Conservation (phyloP, 2,113 vertebrate species). For the Ariopsis seemanni region DNA sequence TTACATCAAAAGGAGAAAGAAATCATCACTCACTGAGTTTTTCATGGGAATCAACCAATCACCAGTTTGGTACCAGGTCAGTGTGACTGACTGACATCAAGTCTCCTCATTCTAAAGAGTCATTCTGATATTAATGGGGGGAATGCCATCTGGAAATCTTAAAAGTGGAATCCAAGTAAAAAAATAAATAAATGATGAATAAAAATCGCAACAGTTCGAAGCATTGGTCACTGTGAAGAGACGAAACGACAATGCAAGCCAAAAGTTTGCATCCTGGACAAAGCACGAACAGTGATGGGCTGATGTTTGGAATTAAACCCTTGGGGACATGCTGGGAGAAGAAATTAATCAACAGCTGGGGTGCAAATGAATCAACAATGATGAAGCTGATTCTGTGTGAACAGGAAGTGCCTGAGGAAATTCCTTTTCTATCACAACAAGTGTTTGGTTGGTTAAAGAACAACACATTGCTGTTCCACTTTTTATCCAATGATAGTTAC, state of each 20-base stretch:
- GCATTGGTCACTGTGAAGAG: no score
- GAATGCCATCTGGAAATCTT: no score
- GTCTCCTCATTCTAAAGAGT: no score
- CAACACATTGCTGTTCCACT: background rate
- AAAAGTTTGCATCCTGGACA: background rate
- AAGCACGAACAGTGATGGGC: background rate
- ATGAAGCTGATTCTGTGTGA: no score
- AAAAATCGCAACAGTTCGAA: no score
- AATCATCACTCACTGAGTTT: background rate
- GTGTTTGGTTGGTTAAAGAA: background rate
- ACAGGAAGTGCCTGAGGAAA: background rate
- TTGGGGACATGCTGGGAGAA: background rate
- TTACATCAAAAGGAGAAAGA: background rate
- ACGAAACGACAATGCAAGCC: no score
- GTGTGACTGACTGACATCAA: no score
- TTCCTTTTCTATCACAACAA: background rate
- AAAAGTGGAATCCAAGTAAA: no score
- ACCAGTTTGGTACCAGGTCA: background rate
- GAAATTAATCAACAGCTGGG: background rate
- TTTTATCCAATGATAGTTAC: background rate
- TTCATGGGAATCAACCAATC: background rate
- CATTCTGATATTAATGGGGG: background rate
- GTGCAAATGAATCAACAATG: no score
- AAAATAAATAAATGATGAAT: no score
- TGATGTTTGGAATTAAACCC: background rate